Base-by-base conservation (phyloP, 2,888 invertebrate genomes). In the Pinctada fucata region DNA sequence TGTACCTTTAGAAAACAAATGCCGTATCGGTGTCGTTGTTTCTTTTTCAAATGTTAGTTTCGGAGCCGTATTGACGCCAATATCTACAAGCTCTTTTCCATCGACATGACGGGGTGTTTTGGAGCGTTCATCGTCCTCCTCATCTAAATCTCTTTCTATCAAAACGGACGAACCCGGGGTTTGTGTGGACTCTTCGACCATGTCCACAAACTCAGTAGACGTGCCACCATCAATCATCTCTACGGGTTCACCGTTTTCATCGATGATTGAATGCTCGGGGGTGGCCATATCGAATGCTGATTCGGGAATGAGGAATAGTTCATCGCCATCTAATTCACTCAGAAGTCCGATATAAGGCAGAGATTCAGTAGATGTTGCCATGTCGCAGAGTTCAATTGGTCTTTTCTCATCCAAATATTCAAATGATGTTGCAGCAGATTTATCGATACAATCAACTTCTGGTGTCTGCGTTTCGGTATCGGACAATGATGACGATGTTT, bases 301-400 rank as follows among this genome's bases (percentile, higher is more conserved):
- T 52, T 76, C 80, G 0, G 90, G 90, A 10, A 90, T 85, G 2
- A 89, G 84, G 66, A 89, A 88, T 16, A 90, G 75, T 72, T 90
- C 90, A 80, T 90, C 88, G 51, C 88, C 89, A 77, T 90, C 88
- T 73, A 89, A 84, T 67, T 90, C 89, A 81, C 88, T 89, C 75
- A 90, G 79, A 16, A 90, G 84, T n/a, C 90, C 90, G 67, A 90
- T 89, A 76, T 89, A 89, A 2, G 89, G 88, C 10, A 89, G 79
- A 45, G 88, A 89, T 83, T 90, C 90, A 4, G 90, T 90, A 50
- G 89, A 89, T 5, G 90, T 90, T 8, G 89, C 85, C 70, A 85
- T 87, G 72, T 90, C 90, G 66, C 74, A 81, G 71, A 52, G 84
- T 45, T 82, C 82, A 47, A 84, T 74, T 13, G 78, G 80, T 79